Percentiles rank a stretch among this genome's conserved stretches.
Conservation (phyloP, 2,888 invertebrate genomes). For the Hydropsyche betteni region DNA sequence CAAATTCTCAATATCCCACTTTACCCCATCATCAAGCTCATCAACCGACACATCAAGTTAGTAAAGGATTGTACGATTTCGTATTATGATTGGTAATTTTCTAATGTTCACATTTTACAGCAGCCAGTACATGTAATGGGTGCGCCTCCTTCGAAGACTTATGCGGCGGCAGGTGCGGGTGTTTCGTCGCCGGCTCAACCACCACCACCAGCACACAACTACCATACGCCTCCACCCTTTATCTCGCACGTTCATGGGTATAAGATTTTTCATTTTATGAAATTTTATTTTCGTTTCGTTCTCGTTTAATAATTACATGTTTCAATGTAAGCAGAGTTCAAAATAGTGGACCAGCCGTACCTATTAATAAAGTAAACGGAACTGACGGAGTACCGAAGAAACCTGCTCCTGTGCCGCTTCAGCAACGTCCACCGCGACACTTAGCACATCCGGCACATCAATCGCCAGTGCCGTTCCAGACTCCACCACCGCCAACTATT, state of each 20-base stretch:
- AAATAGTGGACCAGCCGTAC: conserved; percentile 45
- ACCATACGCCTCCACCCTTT: conserved; percentile 62
- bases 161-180: conserved; percentile 62
- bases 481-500: conserved; percentile 40
- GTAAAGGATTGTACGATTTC: background rate
- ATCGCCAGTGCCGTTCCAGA: conserved; percentile 35
- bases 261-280: conserved; percentile 49
- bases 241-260: conserved; percentile 54
- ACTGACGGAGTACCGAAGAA: conserved; percentile 56
- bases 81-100: background rate
- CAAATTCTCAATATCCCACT: conserved; percentile 55
- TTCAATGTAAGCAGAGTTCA: conserved; percentile 40
- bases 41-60: conserved; percentile 47
- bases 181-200: conserved; percentile 54
- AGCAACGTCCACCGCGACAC: conserved; percentile 54
- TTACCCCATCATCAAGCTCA: conserved; percentile 55
- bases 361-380: conserved; percentile 60
- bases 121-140: conserved; percentile 46
- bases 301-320: background rate
- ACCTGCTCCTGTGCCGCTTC: conserved; percentile 54
- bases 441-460: conserved; percentile 59
- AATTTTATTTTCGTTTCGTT: background rate
- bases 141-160: conserved; percentile 58
- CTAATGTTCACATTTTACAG: background rate
- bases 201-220: conserved; percentile 53